Evolutionary conservation across 2,113 vertebrate species (phyloP), one percentile per base, ranked within the genome.

Genomic region (Ovibos moschatus): DNA sequence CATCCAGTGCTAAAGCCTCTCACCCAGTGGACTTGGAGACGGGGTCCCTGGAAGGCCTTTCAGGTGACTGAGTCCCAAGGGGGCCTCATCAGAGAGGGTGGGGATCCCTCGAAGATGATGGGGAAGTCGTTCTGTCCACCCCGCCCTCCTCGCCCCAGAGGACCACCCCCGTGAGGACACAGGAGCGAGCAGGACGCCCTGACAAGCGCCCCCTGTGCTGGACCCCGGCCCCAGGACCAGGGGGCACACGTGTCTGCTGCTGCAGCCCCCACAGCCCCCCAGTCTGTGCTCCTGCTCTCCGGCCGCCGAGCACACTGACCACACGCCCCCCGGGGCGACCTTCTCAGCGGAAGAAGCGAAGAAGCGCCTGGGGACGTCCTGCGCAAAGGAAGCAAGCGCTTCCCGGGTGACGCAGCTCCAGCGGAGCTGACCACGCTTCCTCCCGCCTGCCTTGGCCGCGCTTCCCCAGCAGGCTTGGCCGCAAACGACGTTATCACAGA

Each of bases 401-500:
- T 21, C 36, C 8, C 79, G 94, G 89, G 76, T 86, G 40, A 96
- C 33, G 81, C 89, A 92, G 92, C 74, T 92, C 55, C 93, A 91
- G 89, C 94, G 40, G 53, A 94, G 64, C 40, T 90, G 94, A 96
- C 23, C 40, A 95, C 45, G 62, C 95, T 4, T 90, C 14, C 17
- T 55, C 91, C 67, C 79, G 30, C 14, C 25, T 6, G 30, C 92
- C 97, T 87, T 94, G 95, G 64, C 91, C 95, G 17, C 87, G 95
- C 67, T 97, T 94, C 95, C 96, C 95, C 98, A 91, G 97, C 97
- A 98, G 97, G 97, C 79, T 91, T 97, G 5, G 43, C 47, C 0
- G 1, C 47, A 33, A 57, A 25, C 6, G 6, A 36, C 8, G 98
- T 89, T 84, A 86, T 98, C 92, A 89, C 86, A 0, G 13, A 45